Evolutionary conservation across 2,888 invertebrate species (phyloP).

Genomic region (Hylaea fasciaria): DNA sequence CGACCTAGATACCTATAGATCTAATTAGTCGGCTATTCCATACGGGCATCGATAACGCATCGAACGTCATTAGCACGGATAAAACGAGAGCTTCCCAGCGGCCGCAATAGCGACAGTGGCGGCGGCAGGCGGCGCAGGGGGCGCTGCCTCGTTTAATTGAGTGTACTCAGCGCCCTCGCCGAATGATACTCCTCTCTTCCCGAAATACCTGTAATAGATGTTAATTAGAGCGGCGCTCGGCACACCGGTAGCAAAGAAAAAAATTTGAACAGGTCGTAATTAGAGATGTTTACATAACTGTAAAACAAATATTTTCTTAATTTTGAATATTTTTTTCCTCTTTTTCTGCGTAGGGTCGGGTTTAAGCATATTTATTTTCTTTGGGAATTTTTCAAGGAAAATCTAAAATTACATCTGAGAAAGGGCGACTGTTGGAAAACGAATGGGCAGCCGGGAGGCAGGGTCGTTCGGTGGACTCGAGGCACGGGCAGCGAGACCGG

Average conservation of each 20-base stretch:
- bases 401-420: slow-evolving; percentile 77
- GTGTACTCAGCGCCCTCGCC: slow-evolving; percentile 82
- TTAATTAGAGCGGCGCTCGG: slow-evolving; percentile 79
- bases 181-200: slow-evolving; percentile 81
- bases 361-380: slow-evolving; percentile 83
- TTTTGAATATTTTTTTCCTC: slow-evolving; percentile 80
- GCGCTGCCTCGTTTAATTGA: slow-evolving; percentile 76
- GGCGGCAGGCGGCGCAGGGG: slow-evolving; percentile 46
- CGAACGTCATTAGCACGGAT: slow-evolving; percentile 22
- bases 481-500: slow-evolving; percentile 1
- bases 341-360: slow-evolving; percentile 71
- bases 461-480: background rate
- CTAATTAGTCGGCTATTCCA: slow-evolving; percentile 15
- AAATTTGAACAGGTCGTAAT: slow-evolving; percentile 84
- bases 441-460: slow-evolving; percentile 24
- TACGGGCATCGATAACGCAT: slow-evolving; percentile 9
- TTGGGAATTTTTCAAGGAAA: slow-evolving; percentile 70
- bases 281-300: slow-evolving; percentile 84
- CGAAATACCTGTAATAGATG: slow-evolving; percentile 83
- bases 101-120: slow-evolving; percentile 38
- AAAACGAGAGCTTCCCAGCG: slow-evolving; percentile 28
- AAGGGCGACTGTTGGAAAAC: slow-evolving; percentile 50
- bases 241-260: slow-evolving; percentile 72
- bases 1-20: slow-evolving; percentile 10
- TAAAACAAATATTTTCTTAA: slow-evolving; percentile 84